Percentiles rank a stretch among this genome's conserved stretches.
Evolutionary conservation across 2,113 vertebrate genomes (phyloP).

Genomic region (Grammomys surdaster): DNA sequence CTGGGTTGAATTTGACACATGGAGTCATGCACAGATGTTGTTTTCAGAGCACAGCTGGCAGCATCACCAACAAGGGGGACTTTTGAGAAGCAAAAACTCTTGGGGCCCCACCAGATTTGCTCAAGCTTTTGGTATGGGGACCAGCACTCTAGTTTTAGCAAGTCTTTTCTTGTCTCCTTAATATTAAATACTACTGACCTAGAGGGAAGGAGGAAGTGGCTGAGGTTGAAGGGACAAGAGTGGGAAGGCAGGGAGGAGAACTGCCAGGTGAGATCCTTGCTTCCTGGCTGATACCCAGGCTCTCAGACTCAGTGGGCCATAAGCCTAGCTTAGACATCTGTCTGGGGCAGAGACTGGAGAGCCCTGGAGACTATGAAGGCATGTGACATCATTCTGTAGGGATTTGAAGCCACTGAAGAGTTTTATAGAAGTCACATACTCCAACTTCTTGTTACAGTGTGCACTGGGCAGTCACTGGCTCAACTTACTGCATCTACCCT

Average conservation of each 20-base stretch:
- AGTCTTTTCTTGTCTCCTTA: neutral
- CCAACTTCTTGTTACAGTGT: neutral
- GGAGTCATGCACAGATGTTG: neutral
- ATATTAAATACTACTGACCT: neutral
- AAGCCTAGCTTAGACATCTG: neutral
- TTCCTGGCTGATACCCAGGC: neutral
- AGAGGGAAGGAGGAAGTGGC: neutral
- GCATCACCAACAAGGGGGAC: neutral
- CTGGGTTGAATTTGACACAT: neutral
- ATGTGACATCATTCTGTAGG: neutral
- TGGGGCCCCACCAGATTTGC: neutral
- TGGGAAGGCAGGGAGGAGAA: neutral
- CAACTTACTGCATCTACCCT: neutral
- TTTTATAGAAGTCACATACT: neutral
- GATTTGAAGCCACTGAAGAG: neutral
- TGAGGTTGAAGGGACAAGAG: neutral
- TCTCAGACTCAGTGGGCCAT: too few relatives aligned
- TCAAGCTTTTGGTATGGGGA: neutral
- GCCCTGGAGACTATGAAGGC: neutral
- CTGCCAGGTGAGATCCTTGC: fast-evolving
- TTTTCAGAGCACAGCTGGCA: neutral
- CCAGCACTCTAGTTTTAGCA: neutral
- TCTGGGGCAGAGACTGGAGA: neutral
- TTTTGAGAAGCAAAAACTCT: conserved; percentile 4
- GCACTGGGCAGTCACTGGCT: neutral